Conservation (phyloP, 2,888 invertebrate species). For the Leptinotarsa tumamoca region DNA sequence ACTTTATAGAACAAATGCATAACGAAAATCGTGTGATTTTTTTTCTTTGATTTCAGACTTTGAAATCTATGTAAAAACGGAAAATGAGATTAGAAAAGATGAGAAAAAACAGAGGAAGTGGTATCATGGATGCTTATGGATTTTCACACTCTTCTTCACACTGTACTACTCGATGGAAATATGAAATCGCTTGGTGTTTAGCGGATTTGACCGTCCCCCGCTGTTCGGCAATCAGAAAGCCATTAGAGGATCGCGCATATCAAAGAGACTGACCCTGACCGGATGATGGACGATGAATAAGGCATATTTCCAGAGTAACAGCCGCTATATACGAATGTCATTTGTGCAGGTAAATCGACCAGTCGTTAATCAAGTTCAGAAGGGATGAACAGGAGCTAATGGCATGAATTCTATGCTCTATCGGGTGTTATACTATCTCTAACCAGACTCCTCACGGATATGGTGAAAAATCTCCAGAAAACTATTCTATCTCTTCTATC, state of each 20-base stretch:
- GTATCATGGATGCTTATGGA: no score
- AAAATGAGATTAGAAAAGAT: no score
- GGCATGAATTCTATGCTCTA: neutral
- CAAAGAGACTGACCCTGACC: slow-evolving; percentile 59
- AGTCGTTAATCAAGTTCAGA: slow-evolving; percentile 1
- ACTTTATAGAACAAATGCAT: no score
- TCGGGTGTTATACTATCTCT: no score
- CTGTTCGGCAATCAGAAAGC: slow-evolving; percentile 62
- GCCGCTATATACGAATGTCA: slow-evolving; percentile 10
- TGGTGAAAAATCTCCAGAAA: no score
- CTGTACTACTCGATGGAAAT: neutral
- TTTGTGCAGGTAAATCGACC: slow-evolving; percentile 14
- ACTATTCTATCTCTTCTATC: no score
- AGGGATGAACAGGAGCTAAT: neutral
- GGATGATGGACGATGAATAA: slow-evolving; percentile 56
- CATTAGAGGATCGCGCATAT: slow-evolving; percentile 62
- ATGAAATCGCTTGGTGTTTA: slow-evolving; percentile 17
- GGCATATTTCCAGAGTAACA: slow-evolving; percentile 38
- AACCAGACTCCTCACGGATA: no score
- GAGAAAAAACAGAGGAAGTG: no score
- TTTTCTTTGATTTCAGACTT: no score
- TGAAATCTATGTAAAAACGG: no score
- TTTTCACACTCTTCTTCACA: no score
- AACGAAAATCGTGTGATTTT: no score
- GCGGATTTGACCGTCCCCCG: slow-evolving; percentile 49